Evolutionary conservation across 2,888 invertebrate species (phyloP).

Genomic region (Diachrysia chrysitis): DNA sequence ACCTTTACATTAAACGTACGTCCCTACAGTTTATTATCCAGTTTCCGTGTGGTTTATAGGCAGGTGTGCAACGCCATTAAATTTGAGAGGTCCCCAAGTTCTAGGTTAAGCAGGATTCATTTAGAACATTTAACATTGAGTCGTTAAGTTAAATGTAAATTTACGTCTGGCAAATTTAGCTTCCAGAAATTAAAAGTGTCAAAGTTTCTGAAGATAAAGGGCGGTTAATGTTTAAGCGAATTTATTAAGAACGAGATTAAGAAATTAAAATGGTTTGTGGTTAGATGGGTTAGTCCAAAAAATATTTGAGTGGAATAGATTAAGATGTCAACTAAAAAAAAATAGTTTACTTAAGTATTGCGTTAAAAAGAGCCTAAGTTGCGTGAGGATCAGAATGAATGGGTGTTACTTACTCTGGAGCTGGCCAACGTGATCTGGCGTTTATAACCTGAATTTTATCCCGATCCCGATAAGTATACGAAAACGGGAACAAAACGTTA

Average conservation of each 20-base stretch:
- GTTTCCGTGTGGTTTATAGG: slow-evolving; percentile 8
- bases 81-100: slow-evolving; percentile 25
- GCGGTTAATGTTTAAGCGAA: background rate
- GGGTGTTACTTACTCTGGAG: no score
- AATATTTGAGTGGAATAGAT: no score
- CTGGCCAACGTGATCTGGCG: no score
- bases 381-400: no score
- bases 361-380: no score
- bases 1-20: slow-evolving; percentile 4
- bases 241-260: background rate
- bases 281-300: background rate
- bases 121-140: slow-evolving; percentile 9
- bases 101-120: slow-evolving; percentile 31
- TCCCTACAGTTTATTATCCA: slow-evolving; percentile 17
- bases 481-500: no score
- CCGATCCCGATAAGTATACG: no score
- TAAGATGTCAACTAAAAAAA: no score
- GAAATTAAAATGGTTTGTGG: background rate
- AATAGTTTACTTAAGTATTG: no score
- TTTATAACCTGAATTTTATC: no score
- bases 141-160: background rate
- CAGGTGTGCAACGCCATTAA: slow-evolving; percentile 34
- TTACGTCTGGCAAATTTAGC: background rate
- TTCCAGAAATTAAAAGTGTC: slow-evolving; percentile 5
- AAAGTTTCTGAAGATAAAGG: background rate